Evolutionary conservation across 1,140 invertebrate species (phyloP).

Genomic region (Homalodisca vitripennis): DNA sequence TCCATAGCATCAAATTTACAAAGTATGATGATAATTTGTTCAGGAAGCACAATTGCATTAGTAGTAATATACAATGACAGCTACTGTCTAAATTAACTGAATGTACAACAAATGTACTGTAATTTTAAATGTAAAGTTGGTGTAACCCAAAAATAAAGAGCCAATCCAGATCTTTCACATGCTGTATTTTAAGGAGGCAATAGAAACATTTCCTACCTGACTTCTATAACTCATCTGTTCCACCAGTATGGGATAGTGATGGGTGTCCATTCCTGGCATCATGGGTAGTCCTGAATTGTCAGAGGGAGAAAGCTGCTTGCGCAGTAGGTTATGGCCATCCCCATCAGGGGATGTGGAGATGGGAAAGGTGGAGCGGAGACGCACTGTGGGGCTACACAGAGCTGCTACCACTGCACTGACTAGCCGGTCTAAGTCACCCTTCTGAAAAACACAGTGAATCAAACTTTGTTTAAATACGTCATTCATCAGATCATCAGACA

Average conservation of each 20-base stretch:
- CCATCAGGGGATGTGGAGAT: slow-evolving; percentile 52
- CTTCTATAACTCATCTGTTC: slow-evolving; percentile 78
- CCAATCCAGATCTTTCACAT: too few relatives aligned
- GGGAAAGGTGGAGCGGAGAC: slow-evolving; percentile 76
- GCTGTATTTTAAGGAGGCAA: background rate
- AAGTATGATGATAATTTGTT: too few relatives aligned
- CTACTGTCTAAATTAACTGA: too few relatives aligned
- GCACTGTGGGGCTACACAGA: slow-evolving; percentile 73
- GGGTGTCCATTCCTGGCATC: slow-evolving; percentile 67
- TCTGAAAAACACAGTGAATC: slow-evolving; percentile 16
- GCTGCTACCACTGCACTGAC: slow-evolving; percentile 79
- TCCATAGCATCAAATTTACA: too few relatives aligned
- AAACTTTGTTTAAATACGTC: too few relatives aligned
- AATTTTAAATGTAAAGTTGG: too few relatives aligned
- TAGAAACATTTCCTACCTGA: slow-evolving; percentile 50
- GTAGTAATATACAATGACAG: too few relatives aligned
- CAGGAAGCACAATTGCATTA: too few relatives aligned
- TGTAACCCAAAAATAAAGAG: too few relatives aligned
- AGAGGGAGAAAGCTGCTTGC: slow-evolving; percentile 61
- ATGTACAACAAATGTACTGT: too few relatives aligned
- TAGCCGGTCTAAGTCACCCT: slow-evolving; percentile 56
- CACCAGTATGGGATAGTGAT: slow-evolving; percentile 76
- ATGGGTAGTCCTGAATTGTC: slow-evolving; percentile 68
- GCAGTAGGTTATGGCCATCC: slow-evolving; percentile 47
- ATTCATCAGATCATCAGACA: too few relatives aligned